Conservation (phyloP, 1,140 invertebrate species). For the Drosophila navojoa region DNA sequence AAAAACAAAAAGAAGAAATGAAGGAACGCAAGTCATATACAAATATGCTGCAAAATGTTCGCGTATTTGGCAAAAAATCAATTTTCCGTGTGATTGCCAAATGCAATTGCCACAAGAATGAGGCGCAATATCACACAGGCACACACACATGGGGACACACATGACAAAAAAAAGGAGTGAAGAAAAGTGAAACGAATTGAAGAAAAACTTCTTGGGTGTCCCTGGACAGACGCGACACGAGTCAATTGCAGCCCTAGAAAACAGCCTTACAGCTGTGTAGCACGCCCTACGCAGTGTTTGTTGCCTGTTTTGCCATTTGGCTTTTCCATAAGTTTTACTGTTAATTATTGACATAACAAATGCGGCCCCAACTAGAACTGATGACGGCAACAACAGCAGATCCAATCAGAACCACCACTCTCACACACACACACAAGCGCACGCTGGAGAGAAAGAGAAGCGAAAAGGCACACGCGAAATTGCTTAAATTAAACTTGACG, state of each 20-base stretch:
- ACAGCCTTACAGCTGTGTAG: constrained; percentile 21
- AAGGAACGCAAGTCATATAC: constrained; percentile 27
- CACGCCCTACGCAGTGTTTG: constrained; percentile 52
- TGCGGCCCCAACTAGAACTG: constrained; percentile 42
- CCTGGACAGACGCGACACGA: constrained; percentile 29
- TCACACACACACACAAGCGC: constrained; percentile 11
- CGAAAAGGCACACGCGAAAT: constrained; percentile 61
- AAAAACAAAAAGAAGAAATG: not conserved
- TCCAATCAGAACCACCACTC: constrained; percentile 36
- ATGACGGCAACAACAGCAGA: constrained; percentile 59
- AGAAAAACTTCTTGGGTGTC: constrained; percentile 31
- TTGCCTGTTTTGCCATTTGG: constrained; percentile 30
- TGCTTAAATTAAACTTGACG: constrained; percentile 52
- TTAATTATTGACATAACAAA: constrained; percentile 82
- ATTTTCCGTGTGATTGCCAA: constrained; percentile 76
- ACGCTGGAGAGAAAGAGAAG: constrained; percentile 1
- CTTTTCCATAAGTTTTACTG: constrained; percentile 50
- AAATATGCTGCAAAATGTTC: constrained; percentile 45
- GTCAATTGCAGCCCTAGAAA: constrained; percentile 31
- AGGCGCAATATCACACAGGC: constrained; percentile 37
- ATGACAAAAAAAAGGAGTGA: constrained; percentile 31
- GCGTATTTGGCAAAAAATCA: constrained; percentile 78
- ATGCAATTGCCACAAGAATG: constrained; percentile 54
- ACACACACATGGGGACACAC: constrained; percentile 22
- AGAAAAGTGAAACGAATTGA: constrained; percentile 16